Conservation (phyloP, 1,140 invertebrate species). For the Hormaphis cornu region DNA sequence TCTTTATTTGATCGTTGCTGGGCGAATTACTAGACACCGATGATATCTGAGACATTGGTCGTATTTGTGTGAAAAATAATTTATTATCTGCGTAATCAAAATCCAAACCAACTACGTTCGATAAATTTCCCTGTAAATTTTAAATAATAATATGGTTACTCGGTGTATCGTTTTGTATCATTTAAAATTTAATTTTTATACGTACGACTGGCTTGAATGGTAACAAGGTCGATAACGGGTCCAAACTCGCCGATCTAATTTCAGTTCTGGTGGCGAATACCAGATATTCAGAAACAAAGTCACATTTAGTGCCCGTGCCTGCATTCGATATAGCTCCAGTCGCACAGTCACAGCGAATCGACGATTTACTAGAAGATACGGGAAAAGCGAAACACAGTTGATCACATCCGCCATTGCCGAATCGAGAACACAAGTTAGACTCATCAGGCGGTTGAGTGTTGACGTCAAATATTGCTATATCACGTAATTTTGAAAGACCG, state of each 20-base stretch:
- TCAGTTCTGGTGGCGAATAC: slow-evolving; percentile 87
- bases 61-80: slow-evolving; percentile 82
- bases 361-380: slow-evolving; percentile 46
- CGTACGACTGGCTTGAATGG: slow-evolving; percentile 69
- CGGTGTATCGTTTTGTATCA: not conserved
- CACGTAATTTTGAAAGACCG: slow-evolving; percentile 70
- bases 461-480: slow-evolving; percentile 82
- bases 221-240: slow-evolving; percentile 65
- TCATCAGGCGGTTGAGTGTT: slow-evolving; percentile 74
- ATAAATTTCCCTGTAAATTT: slow-evolving; percentile 61
- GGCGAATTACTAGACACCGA: slow-evolving; percentile 63
- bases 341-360: slow-evolving; percentile 80
- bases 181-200: slow-evolving; percentile 38
- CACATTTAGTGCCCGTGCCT: slow-evolving; percentile 59
- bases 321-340: slow-evolving; percentile 60
- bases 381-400: slow-evolving; percentile 94
- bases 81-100: slow-evolving; percentile 85
- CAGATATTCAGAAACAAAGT: slow-evolving; percentile 73
- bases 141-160: not conserved
- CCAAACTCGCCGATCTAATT: slow-evolving; percentile 73
- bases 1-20: slow-evolving; percentile 53
- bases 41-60: slow-evolving; percentile 79
- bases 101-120: slow-evolving; percentile 93
- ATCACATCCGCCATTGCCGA: slow-evolving; percentile 71
- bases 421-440: slow-evolving; percentile 63